Base-by-base conservation (phyloP, 2,797 vertebrate genomes). In the Mastacembelus armatus region DNA sequence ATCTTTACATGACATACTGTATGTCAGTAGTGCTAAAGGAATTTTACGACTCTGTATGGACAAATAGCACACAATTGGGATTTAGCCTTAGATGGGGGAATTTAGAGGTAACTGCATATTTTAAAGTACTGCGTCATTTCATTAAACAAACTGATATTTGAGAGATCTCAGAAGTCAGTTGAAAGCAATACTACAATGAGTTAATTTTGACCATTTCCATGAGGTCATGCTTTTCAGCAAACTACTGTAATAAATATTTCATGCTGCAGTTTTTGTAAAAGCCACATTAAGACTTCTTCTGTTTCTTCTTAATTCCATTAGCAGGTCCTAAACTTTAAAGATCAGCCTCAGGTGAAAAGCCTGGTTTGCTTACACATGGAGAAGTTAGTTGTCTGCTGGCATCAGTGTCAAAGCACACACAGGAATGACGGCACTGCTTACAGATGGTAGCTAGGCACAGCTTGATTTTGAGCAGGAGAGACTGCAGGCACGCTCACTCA, bases 401-500 rank as follows among this genome's bases (percentile, higher is more conserved):
- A 83, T 91, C 87, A 92, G 16, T 71, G 85, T 92, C 88, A 91
- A 83, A 74, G 75, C 52, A 14, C 59, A 77, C 64, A 49, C 66
- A 77, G 74, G 58, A 81, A 78, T 72, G 77, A 78, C 77, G 49
- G 69, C 81, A 58, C 80, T 66, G 80, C 88, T 89, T 78, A 78
- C 72, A 89, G 79, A 86, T 72, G 74, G 78, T 71, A 80, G 84
- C 75, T 6, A 49, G 66, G 77, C 78, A 45, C 71, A 62, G 88
- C 79, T 84, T 89, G 87, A 90, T 80, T 89, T 56, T 85, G 83
- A 92, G 78, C 74, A n/a, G 70, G 72, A 85, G 80, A 88, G 82
- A 90, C 84, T 83, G 75, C 55, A 55, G 83, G 85, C 75, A 63
- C 61, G 80, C 75, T 76, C 76, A 76, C 51, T 80, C 80, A 77